A percentile compares a stretch with the other conserved stretches of the same genome.
These are phyloP conservation scores for Hemicrepidius hirtus DNA, from an alignment of 2,888 invertebrate species.

Conservation along the genomic window DNA sequence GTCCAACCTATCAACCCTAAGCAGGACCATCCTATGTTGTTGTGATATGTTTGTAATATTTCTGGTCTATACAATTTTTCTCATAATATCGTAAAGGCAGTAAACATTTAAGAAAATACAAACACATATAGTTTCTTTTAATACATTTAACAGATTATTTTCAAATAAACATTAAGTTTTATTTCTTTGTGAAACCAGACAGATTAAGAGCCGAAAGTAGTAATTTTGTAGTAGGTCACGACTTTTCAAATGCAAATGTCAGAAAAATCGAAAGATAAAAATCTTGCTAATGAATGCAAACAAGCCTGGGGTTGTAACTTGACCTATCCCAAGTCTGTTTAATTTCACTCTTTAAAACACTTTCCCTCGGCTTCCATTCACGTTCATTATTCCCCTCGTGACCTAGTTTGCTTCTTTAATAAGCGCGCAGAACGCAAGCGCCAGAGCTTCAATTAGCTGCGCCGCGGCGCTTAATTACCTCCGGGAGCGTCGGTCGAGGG, in stretches of 20 bases:
- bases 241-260: conserved; percentile 40
- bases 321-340: conserved; percentile 71
- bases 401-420: conserved; percentile 71
- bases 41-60: too few relatives aligned
- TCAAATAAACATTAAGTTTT: too few relatives aligned
- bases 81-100: too few relatives aligned
- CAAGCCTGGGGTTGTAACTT: conserved; percentile 61
- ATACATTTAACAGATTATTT: too few relatives aligned
- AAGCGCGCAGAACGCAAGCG: conserved; percentile 68
- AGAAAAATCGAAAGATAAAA: conserved; percentile 54
- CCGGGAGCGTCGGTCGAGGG: conserved; percentile 66
- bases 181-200: background rate
- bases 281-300: conserved; percentile 59
- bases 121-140: too few relatives aligned
- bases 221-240: conserved; percentile 28
- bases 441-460: conserved; percentile 69
- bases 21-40: too few relatives aligned
- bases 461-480: conserved; percentile 71
- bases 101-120: too few relatives aligned
- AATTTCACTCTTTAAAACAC: conserved; percentile 72
- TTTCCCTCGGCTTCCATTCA: conserved; percentile 70
- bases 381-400: conserved; percentile 71
- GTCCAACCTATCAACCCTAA: too few relatives aligned
- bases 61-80: too few relatives aligned
- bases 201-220: conserved; percentile 21